Conservation (phyloP, 2,797 vertebrate species). For the Echeneis naucrates region DNA sequence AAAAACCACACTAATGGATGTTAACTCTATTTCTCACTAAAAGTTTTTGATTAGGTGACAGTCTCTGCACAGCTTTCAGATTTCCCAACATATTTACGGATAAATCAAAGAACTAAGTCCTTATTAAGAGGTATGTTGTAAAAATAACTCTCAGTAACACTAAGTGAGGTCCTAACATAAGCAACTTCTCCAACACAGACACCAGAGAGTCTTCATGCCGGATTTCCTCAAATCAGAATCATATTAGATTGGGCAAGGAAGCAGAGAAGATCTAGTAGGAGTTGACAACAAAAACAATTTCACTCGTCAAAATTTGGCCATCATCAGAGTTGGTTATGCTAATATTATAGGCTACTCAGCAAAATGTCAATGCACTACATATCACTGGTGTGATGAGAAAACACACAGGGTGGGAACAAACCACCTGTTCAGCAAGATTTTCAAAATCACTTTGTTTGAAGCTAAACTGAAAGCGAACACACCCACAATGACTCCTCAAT, state of each 20-base stretch:
- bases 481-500: no score
- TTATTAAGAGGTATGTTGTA: constrained; percentile 46
- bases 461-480: not conserved
- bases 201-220: not conserved
- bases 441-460: not conserved
- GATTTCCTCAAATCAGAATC: no score
- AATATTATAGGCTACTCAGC: not conserved
- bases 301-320: not conserved
- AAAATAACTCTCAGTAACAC: constrained; percentile 34
- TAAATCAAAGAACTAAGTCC: constrained; percentile 30
- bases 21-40: not conserved
- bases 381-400: not conserved
- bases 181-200: constrained; percentile 14
- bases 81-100: not conserved
- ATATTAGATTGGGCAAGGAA: not conserved
- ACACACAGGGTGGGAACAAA: not conserved
- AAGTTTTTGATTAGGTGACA: not conserved
- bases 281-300: not conserved
- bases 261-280: not conserved
- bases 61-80: constrained; percentile 7
- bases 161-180: constrained; percentile 1
- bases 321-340: not conserved
- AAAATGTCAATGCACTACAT: not conserved
- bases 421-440: not conserved
- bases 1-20: not conserved